Evolutionary conservation across 2,113 vertebrate genomes (phyloP).

Genomic region (Peromyscus maniculatus): DNA sequence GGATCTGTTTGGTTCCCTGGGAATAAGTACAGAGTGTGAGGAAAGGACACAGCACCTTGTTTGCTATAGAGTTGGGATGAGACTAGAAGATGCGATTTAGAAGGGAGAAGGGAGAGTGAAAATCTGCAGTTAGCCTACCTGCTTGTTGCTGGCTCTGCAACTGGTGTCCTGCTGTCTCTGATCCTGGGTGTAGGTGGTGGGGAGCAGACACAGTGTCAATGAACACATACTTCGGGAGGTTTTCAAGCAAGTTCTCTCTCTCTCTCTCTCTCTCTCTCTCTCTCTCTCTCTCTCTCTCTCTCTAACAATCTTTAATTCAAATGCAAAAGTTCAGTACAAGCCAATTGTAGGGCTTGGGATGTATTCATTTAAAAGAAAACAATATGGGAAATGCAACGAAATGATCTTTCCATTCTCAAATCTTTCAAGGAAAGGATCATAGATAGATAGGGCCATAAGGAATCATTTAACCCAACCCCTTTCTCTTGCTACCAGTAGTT

Average conservation of each 20-base stretch:
- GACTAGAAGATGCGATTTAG: neutral
- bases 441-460: conserved; percentile 78
- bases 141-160: too few species aligned
- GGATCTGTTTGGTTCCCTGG: neutral
- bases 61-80: neutral
- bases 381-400: conserved; percentile 81
- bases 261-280: too few species aligned
- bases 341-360: conserved; percentile 84
- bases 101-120: neutral
- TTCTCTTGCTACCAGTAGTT: conserved; percentile 68
- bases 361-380: conserved; percentile 74
- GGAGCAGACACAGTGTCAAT: too few species aligned
- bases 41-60: too few species aligned
- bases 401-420: conserved; percentile 86
- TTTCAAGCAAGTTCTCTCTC: too few species aligned
- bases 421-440: conserved; percentile 83
- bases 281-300: too few species aligned
- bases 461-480: conserved; percentile 81
- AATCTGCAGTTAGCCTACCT: neutral
- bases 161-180: too few species aligned
- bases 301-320: conserved; percentile 87
- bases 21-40: neutral
- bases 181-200: too few species aligned
- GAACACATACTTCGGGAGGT: too few species aligned
- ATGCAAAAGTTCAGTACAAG: conserved; percentile 88